Evolutionary conservation across 2,797 vertebrate genomes (phyloP).

Genomic region (Cryptoprocta ferox): DNA sequence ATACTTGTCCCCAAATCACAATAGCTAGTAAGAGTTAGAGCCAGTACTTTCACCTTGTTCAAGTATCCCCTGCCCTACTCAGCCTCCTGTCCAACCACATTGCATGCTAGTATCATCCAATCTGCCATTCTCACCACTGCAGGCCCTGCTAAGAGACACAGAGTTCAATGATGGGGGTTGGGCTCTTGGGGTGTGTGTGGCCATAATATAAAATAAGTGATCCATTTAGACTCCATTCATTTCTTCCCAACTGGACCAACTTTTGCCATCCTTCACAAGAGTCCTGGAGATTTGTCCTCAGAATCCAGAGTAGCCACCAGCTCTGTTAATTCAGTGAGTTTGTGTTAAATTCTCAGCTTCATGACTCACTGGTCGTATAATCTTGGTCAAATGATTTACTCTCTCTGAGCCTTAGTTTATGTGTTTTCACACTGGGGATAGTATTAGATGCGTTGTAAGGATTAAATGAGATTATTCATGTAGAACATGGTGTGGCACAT

Average conservation of each 20-base stretch:
- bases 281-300: neutral
- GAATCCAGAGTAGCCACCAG: neutral
- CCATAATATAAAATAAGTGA: neutral
- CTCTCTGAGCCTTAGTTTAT: neutral
- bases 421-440: neutral
- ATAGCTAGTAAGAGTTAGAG: neutral
- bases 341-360: neutral
- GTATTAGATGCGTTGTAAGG: neutral
- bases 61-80: neutral
- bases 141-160: neutral
- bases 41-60: neutral
- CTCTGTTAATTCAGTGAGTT: neutral
- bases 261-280: neutral
- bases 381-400: neutral
- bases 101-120: neutral
- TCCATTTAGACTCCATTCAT: neutral
- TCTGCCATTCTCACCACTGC: fast-evolving
- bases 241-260: neutral
- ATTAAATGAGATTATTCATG: neutral
- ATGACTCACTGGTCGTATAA: neutral
- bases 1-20: neutral
- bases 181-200: neutral
- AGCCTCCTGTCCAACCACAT: neutral
- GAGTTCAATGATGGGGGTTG: neutral
- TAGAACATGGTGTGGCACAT: neutral